Evolutionary conservation across 2,113 vertebrate genomes (phyloP).

Genomic region (Sinocyclocheilus rhinocerous): DNA sequence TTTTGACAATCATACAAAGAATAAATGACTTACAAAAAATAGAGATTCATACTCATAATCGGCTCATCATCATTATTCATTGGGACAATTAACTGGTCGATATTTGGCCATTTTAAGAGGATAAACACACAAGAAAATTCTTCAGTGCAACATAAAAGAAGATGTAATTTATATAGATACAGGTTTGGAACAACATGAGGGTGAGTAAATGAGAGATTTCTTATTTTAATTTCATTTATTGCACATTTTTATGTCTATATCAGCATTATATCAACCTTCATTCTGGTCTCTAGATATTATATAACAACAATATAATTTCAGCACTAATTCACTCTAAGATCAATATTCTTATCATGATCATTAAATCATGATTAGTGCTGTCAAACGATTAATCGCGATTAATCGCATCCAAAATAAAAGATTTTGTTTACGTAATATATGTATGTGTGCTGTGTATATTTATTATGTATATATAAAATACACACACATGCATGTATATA

Average conservation of each 20-base stretch:
- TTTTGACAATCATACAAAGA: conserved; percentile 17
- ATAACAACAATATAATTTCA: not conserved
- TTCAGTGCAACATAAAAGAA: not conserved
- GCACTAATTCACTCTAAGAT: not conserved
- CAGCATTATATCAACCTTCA: not conserved
- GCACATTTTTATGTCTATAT: not conserved
- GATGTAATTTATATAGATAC: not conserved
- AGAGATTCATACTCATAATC: not conserved
- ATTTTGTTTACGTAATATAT: no score
- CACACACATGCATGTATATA: no score
- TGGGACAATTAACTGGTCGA: not conserved
- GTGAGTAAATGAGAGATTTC: not conserved
- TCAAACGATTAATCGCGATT: no score
- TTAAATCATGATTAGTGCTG: not conserved
- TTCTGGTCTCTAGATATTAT: not conserved
- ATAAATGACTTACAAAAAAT: not conserved
- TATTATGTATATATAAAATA: no score
- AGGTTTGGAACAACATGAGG: not conserved
- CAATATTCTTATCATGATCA: not conserved
- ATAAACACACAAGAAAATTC: not conserved
- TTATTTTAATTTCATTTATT: not conserved
- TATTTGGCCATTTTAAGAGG: not conserved
- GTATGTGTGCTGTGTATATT: no score
- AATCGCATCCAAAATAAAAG: no score
- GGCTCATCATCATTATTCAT: not conserved